Evolutionary conservation across 2,797 vertebrate genomes (phyloP), one percentile per base, ranked within the genome.

Genomic region (Bovichtus variegatus): DNA sequence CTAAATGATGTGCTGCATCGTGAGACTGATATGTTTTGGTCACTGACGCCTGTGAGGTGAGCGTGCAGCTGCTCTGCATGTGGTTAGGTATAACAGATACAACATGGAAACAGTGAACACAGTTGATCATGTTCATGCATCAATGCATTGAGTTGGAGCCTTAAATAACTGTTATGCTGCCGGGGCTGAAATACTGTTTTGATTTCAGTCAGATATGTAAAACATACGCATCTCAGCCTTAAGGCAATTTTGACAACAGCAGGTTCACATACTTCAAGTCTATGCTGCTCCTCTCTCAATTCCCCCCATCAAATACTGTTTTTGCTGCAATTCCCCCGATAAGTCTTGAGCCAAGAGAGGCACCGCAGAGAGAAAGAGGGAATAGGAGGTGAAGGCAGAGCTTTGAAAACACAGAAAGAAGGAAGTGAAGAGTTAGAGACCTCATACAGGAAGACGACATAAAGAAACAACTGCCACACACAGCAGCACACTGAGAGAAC

Each of bases 381-480:
- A 34, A 16, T 1, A 5, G 23, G 16, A 15, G 67, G 46, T 23
- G 16, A 29, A 25, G 54, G 27, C 76, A 77, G 43, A 46, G 40
- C 18, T 51, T 13, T 36, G n/a, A 70, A 21, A 25, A 5, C 54
- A 38, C 34, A 27, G 13, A 83, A 83, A 84, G 16, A 76, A 74
- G 92, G 91, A 93, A 93, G 85, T 85, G 60, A 67, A 36, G 16
- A 54, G 19, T 76, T 18, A n/a, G 49, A 25, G 8, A 59, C 43
- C 18, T 62, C 25, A 23, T 10, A 82, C 67, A 87, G 85, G 84
- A 89, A 91, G 86, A 9, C 85, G 57, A 69, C 60, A 0, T 38
- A 41, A 7, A 78, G 51, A 79, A 64, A 53, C 47, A 34, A 10
- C 55, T n/a, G 15, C 27, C 10, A 1, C 1, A n/a, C 13, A 29